Conservation (phyloP, 2,888 invertebrate genomes). For the Rhogogaster chlorosoma region DNA sequence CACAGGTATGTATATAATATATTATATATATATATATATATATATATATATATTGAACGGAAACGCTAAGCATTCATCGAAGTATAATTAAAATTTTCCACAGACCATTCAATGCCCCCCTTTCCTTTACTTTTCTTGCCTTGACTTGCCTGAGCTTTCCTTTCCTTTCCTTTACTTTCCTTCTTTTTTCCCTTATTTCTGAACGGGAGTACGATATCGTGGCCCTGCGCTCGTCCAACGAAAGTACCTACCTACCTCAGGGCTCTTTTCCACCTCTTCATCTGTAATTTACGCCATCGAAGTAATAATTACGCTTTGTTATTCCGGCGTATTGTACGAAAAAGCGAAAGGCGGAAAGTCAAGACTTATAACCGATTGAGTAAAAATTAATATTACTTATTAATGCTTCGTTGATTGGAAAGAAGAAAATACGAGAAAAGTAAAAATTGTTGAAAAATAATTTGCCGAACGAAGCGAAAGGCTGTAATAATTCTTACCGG, state of each 20-base stretch:
- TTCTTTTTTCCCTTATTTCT: neutral
- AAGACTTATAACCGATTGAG: neutral
- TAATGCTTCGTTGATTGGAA: neutral
- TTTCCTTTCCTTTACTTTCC: neutral
- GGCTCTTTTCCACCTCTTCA: neutral
- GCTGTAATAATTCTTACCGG: too few species aligned
- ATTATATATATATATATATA: neutral
- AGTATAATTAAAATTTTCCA: slow-evolving; percentile 41
- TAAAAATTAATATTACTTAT: neutral
- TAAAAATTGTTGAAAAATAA: neutral
- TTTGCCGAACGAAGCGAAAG: too few species aligned
- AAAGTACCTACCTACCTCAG: neutral
- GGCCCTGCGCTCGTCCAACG: neutral
- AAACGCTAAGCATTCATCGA: slow-evolving; percentile 15
- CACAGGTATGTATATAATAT: neutral
- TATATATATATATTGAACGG: neutral
- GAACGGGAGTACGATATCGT: neutral
- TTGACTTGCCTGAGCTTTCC: too few species aligned
- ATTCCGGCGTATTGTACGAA: neutral
- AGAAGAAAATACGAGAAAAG: neutral
- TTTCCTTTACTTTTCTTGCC: neutral
- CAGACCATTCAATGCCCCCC: slow-evolving; percentile 3
- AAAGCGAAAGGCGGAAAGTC: neutral
- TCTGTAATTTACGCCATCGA: slow-evolving; percentile 13
- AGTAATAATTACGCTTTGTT: slow-evolving; percentile 25